Percentiles rank a stretch among this genome's conserved stretches.
phyloP scores from a whole-genome alignment of 1,140 invertebrate species.

The Euura saliciscinereae region DNA sequence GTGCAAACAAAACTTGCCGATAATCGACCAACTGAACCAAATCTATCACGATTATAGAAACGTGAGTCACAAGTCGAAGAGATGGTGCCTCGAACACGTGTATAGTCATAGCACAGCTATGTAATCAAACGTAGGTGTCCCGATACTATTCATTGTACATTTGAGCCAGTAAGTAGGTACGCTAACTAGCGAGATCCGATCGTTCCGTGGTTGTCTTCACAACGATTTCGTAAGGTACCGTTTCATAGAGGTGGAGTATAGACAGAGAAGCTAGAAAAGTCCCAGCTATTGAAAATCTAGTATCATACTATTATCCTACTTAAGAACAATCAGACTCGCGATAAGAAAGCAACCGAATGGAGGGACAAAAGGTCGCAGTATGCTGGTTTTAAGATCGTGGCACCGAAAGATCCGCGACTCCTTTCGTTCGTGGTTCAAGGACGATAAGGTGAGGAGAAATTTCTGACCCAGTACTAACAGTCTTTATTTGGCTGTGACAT shows the following conservation, averaged over 20 bases:
- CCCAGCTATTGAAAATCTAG: neutral
- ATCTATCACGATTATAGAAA: too few relatives aligned
- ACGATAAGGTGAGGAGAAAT: neutral
- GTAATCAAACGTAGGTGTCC: constrained; percentile 1
- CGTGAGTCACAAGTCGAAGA: neutral
- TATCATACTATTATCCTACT: too few relatives aligned
- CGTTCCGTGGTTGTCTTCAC: neutral
- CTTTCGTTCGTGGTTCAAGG: neutral
- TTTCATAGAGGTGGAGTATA: neutral
- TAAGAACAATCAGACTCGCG: neutral
- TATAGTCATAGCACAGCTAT: constrained; percentile 7
- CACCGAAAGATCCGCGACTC: too few relatives aligned
- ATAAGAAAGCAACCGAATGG: neutral
- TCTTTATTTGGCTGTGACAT: constrained; percentile 5
- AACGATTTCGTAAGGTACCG: neutral
- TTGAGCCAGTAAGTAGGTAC: neutral
- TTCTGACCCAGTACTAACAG: neutral
- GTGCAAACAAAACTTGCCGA: too few relatives aligned
- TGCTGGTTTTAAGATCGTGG: neutral
- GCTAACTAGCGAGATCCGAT: neutral
- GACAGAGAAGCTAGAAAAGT: neutral
- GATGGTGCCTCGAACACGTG: neutral
- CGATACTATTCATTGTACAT: neutral
- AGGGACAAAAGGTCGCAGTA: neutral
- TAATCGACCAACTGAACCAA: too few relatives aligned